phyloP scores from a whole-genome alignment of 2,113 vertebrate genomes.

The Callocephalon fimbriatum region DNA sequence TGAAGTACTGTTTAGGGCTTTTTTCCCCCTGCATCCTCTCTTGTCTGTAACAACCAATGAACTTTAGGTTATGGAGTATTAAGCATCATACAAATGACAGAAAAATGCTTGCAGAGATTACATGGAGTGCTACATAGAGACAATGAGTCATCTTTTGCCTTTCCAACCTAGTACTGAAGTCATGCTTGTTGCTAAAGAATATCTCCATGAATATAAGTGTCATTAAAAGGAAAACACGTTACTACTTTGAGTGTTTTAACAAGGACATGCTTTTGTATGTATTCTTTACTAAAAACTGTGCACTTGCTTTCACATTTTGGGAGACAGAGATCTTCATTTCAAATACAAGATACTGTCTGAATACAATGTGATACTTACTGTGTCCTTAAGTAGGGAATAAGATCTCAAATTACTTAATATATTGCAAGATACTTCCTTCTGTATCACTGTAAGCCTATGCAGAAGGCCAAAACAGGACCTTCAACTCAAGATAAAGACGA shows the following conservation, averaged over 20 bases:
- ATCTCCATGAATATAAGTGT: not conserved
- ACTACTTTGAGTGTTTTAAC: not conserved
- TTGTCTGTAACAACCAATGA: not conserved
- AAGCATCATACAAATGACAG: not conserved
- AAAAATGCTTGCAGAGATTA: not conserved
- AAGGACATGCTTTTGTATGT: accelerated
- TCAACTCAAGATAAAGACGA: not conserved
- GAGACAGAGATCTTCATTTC: not conserved
- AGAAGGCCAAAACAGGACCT: not conserved
- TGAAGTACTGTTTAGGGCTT: not conserved
- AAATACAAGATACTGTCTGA: not conserved
- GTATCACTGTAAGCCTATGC: not conserved
- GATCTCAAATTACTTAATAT: not conserved
- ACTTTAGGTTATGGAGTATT: not conserved
- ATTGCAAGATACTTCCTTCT: not conserved
- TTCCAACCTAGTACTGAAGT: not conserved
- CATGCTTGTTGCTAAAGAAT: not conserved
- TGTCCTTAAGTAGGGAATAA: not conserved
- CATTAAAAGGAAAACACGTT: not conserved
- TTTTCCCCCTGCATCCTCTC: not conserved
- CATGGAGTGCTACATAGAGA: not conserved
- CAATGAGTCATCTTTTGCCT: not conserved
- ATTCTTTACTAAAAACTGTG: not conserved
- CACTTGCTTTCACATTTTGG: not conserved
- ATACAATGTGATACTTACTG: not conserved